Evolutionary conservation across 1,140 invertebrate species (phyloP), one percentile per base, ranked within the genome.

Genomic region (Drosophila auraria): DNA sequence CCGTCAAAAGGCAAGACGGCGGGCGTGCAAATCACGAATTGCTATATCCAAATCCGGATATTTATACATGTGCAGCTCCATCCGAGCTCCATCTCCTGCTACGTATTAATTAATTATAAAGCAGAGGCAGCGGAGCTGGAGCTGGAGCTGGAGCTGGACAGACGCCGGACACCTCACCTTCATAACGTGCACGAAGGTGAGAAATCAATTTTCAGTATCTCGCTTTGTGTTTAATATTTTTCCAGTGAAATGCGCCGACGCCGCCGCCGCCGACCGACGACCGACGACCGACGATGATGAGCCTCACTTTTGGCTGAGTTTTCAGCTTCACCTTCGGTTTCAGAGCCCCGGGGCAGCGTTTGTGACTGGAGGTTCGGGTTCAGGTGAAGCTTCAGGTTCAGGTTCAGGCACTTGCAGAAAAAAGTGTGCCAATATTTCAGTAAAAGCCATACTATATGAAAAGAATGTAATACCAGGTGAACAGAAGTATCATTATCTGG

Each of bases 131-230:
- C 27, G 36, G 51, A 44, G 49, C 15, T 38, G 30, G 15, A 15
- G 53, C 23, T 23, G 36, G 51, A 44, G 49, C 15, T 38, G 30
- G 15, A 15, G 53, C 23, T 23, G 38, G 42, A 53, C 74, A 70
- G 63, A 66, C 44, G 62, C 33, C 33, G 44, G 38, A 40, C 51
- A 74, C 68, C 44, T 38, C 30, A 33, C 23, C 40, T 56, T 54
- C 69, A 82, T 89, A 91, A 91, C 86, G 86, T 90, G 86, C 86
- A 90, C 86, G 79, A 90, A 90, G 86, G 86, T 90, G 86, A 90
- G 86, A 90, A 90, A 90, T 90, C 86, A 90, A 90, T 90, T 90
- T 90, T 90, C 86, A 90, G 86, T 90, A 90, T 91, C 86, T 90
- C 86, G 86, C 84, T 89, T 89, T 89, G 86, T 84, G 86, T 76